Evolutionary conservation across 2,113 vertebrate genomes (phyloP), one percentile per base, ranked within the genome.

Genomic region (Oreocharis arfaki): DNA sequence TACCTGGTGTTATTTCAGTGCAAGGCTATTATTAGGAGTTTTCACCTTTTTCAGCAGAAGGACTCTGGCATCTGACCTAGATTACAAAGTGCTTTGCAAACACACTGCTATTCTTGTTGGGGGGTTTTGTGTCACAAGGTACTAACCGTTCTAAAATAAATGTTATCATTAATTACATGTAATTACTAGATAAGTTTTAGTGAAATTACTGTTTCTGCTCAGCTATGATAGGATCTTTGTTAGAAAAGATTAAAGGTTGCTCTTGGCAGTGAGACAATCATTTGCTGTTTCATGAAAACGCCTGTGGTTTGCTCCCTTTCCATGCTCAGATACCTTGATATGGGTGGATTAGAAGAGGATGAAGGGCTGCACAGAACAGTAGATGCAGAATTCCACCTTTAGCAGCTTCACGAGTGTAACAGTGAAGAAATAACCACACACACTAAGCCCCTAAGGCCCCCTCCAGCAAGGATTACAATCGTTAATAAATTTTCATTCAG

Each of bases 181-280:
- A 92, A 94, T 97, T 95, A 91, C 90, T 47, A 75, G 87, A 52
- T 92, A 87, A 1, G 1, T 67, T 95, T 67, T 90, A 81, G 71
- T 76, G 70, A 87, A 90, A 84, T 33, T 17, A 56, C 84, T 89
- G 24, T 95, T 68, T 95, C 89, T 89, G 53, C 67, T 80, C 46
- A 68, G 49, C 37, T 91, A 37, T 84, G 61, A 6, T 46, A 71
- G 15, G 52, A 87, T 94, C 95, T 92, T 76, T 61, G 37, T 68
- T 91, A 89, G 65, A 71, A 75, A 69, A 92, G 89, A 95, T 78
- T 94, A 94, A 94, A 92, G 86, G 60, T 91, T 91, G 78, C 82
- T 97, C 89, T 95, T 93, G 84, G 80, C 69, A 79, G 20, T 76
- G 65, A 71, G 65, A 71, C 87, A 78, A 75, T 53, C n/a, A 37